phyloP scores from a whole-genome alignment of 2,113 vertebrate genomes.

The Psilopogon haemacephalus region DNA sequence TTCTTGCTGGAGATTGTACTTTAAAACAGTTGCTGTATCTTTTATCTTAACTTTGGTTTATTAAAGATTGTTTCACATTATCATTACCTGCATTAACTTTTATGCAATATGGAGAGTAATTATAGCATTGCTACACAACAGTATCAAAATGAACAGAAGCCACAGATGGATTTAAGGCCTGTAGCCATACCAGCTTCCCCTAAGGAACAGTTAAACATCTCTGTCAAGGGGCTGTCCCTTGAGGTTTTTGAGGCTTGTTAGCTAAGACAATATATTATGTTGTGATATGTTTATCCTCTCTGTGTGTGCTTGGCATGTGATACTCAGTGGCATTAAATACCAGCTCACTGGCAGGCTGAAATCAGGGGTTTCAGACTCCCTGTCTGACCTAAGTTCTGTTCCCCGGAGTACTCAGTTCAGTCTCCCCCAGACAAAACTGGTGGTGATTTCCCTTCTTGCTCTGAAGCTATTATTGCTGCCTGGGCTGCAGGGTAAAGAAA shows the following conservation, averaged over 20 bases:
- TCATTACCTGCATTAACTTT: background rate
- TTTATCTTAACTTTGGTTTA: background rate
- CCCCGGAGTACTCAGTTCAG: background rate
- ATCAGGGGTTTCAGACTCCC: background rate
- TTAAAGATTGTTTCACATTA: background rate
- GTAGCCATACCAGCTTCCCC: background rate
- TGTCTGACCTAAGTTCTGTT: background rate
- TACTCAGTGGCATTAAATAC: background rate
- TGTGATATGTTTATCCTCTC: background rate
- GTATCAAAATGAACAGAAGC: background rate
- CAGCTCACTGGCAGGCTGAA: background rate
- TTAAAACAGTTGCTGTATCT: background rate
- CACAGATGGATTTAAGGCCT: background rate
- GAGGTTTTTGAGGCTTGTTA: background rate
- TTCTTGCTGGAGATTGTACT: background rate
- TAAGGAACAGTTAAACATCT: background rate
- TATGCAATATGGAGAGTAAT: background rate
- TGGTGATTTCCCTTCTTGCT: background rate
- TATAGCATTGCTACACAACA: rapidly evolving
- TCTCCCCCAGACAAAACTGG: background rate
- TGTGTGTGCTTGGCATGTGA: background rate
- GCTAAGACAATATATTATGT: background rate
- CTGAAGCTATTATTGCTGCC: background rate
- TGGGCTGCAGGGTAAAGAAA: background rate
- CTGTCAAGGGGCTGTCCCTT: background rate